Base-by-base conservation (phyloP, 1,140 invertebrate species). In the Tetranychus cinnabarinus region DNA sequence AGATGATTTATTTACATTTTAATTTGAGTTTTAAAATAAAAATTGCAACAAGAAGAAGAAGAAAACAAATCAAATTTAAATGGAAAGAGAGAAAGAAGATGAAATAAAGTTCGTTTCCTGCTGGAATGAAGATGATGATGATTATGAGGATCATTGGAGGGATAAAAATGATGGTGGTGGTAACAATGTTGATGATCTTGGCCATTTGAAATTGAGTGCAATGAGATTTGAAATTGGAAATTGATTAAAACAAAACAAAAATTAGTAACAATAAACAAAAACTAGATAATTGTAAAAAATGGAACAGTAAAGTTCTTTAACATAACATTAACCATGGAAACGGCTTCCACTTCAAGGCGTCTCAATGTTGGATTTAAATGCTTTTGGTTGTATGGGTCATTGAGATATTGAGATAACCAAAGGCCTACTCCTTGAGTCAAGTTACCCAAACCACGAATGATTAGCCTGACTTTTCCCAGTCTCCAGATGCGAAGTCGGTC, bases 381-480 rank as follows among this genome's bases (percentile, higher is more conserved):
- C 34, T 62, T 50, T 7, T 64, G 34, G 15, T 31, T 62, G 12
- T 63, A n/a, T 7, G 50, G 31, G 34, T 61, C 57, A 2, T 58
- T 46, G 5, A 64, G 33, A 34, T 36, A 59, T 33, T 48, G 23
- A 7, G 58, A 35, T 37, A 59, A 48, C 23, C 23, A 59, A 15
- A 59, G 37, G 12, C 23, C 23, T 7, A 59, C 39, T 33, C 42
- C 58, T 37, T 59, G 58, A 1, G 58, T 69, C 35, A 69, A 56
- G 48, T 67, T 68, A 42, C 68, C 68, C 13, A 69, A 48, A 2
- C 68, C 68, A 1, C 66, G 55, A 12, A 69, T 65, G 1, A 66
- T 48, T 7, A 69, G 60, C 0, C 58, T 60, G 12, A 69, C 61
- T 39, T 64, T 63, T 15, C 68, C 68, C 13, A 69, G 59, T 45